Conservation (phyloP, 2,888 invertebrate genomes). For the Megamerina dolium region DNA sequence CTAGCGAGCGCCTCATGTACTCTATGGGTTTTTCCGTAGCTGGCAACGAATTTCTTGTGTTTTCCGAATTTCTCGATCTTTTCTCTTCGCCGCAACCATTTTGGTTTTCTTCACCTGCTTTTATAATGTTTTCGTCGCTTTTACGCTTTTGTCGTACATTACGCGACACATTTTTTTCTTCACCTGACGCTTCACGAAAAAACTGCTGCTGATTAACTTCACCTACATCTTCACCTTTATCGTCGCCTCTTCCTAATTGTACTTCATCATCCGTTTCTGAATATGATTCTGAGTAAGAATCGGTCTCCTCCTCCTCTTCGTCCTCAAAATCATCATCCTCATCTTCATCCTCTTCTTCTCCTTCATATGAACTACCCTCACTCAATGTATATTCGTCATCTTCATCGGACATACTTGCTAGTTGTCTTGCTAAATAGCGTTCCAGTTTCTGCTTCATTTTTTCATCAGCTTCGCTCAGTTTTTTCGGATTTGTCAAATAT, state of each 20-base stretch:
- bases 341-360: neutral
- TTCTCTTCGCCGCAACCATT: neutral
- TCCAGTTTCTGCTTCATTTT: slow-evolving; percentile 18
- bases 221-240: too few relatives aligned
- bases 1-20: neutral
- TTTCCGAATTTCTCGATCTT: neutral
- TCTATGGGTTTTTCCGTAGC: neutral
- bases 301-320: neutral
- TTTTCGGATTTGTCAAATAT: slow-evolving; percentile 7
- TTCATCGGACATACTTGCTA: neutral
- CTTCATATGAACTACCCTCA: slow-evolving; percentile 3
- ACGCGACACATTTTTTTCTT: too few relatives aligned
- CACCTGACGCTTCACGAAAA: too few relatives aligned
- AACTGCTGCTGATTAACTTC: too few relatives aligned
- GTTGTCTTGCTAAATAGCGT: slow-evolving; percentile 6
- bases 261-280: too few relatives aligned
- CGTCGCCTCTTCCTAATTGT: too few relatives aligned
- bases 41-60: too few relatives aligned
- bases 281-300: neutral
- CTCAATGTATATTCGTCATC: slow-evolving; percentile 5
- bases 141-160: too few relatives aligned
- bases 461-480: slow-evolving; percentile 12
- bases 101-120: neutral
- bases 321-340: slow-evolving; percentile 8
- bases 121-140: neutral